Evolutionary conservation across 2,113 vertebrate species (phyloP).

Genomic region (Gila orcuttii): DNA sequence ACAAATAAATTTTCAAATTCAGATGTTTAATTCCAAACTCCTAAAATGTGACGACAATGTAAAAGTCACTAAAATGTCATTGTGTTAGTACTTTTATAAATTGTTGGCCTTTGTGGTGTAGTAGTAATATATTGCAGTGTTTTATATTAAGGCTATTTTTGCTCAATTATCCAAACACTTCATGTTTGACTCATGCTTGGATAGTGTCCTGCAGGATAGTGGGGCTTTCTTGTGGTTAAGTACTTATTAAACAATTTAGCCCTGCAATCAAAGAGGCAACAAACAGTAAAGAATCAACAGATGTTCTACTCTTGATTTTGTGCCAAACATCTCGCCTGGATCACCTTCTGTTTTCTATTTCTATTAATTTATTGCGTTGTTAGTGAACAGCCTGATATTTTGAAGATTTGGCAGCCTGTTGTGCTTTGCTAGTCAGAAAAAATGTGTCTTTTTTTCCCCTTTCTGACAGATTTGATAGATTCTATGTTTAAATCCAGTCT

Average conservation of each 20-base stretch:
- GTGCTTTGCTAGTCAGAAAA: background rate
- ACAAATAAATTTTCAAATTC: background rate
- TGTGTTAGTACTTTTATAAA: background rate
- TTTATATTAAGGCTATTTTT: background rate
- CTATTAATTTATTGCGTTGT: background rate
- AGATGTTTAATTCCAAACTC: background rate
- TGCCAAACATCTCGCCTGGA: constrained; percentile 46
- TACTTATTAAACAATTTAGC: constrained; percentile 72
- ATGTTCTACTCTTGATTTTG: constrained; percentile 58
- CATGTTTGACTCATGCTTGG: background rate
- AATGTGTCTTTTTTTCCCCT: too few relatives aligned
- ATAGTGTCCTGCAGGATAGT: constrained; percentile 57
- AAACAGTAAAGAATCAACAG: constrained; percentile 59
- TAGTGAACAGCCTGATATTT: background rate
- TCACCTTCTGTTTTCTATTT: constrained; percentile 57
- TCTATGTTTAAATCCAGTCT: background rate
- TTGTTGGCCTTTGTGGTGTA: background rate
- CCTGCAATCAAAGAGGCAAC: constrained; percentile 66
- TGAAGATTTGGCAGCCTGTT: background rate
- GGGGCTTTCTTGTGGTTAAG: constrained; percentile 67
- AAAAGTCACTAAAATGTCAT: background rate
- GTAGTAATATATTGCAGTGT: background rate
- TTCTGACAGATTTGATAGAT: background rate
- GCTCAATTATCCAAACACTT: constrained; percentile 36
- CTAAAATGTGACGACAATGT: background rate